phyloP scores from a whole-genome alignment of 2,797 vertebrate species.

The Sternotherus odoratus region DNA sequence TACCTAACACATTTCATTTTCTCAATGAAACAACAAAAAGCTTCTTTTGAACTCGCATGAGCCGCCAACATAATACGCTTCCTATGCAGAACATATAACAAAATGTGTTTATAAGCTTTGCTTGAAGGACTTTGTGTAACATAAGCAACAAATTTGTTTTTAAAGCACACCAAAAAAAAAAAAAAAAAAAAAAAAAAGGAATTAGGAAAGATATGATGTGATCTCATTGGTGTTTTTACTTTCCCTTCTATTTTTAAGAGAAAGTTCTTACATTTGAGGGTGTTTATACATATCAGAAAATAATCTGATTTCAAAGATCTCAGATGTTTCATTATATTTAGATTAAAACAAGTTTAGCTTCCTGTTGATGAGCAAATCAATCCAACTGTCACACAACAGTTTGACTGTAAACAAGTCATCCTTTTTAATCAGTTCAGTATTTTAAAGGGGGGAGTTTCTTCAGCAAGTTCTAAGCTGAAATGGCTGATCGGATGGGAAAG shows the following conservation, averaged over 20 bases:
- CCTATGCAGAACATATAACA: conserved; percentile 78
- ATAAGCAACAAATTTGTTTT: conserved; percentile 72
- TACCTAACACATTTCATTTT: conserved; percentile 74
- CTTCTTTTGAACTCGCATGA: conserved; percentile 77
- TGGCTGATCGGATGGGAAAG: conserved; percentile 62
- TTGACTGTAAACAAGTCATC: conserved; percentile 68
- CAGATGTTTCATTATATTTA: conserved; percentile 16
- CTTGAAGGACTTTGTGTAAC: conserved; percentile 79
- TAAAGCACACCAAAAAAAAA: conserved; percentile 60
- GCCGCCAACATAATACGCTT: conserved; percentile 79
- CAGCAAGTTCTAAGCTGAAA: conserved; percentile 54
- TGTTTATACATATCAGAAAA: conserved; percentile 26
- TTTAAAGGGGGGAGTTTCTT: conserved; percentile 69
- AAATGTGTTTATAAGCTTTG: conserved; percentile 79
- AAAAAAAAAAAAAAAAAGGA: conserved; percentile 65
- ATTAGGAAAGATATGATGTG: conserved; percentile 63
- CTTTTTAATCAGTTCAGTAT: conserved; percentile 71
- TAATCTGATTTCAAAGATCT: conserved; percentile 64
- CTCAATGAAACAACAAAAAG: conserved; percentile 56
- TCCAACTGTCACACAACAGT: conserved; percentile 62
- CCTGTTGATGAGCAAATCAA: conserved; percentile 69
- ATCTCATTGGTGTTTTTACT: conserved; percentile 53
- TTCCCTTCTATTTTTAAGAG: conserved; percentile 57
- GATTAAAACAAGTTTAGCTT: conserved; percentile 45
- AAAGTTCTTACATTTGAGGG: conserved; percentile 51